phyloP scores from a whole-genome alignment of 2,797 vertebrate species.

The Buphagus erythrorhynchus region DNA sequence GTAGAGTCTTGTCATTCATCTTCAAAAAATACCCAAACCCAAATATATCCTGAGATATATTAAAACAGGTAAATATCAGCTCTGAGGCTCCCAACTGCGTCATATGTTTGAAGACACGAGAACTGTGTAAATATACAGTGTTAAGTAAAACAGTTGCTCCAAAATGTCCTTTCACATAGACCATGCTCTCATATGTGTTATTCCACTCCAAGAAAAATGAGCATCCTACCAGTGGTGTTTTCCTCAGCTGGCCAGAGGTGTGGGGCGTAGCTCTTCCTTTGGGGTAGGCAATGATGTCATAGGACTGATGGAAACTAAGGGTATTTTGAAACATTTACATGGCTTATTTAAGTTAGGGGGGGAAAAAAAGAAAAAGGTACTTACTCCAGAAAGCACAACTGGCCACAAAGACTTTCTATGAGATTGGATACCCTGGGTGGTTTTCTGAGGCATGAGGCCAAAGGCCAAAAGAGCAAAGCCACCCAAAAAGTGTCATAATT shows the following conservation, averaged over 20 bases:
- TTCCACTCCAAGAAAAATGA: conserved; percentile 34
- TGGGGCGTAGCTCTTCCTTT: not conserved
- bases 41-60: not conserved
- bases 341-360: not conserved
- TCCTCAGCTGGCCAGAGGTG: not conserved
- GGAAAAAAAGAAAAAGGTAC: not conserved
- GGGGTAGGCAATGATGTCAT: not conserved
- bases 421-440: conserved; percentile 36
- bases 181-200: not conserved
- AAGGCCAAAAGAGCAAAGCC: conserved; percentile 66
- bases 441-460: conserved; percentile 52
- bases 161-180: not conserved
- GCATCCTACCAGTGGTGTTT: not conserved
- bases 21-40: not conserved
- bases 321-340: conserved; percentile 3
- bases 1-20: not conserved
- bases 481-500: conserved; percentile 70
- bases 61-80: conserved; percentile 24
- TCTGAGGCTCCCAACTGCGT: not conserved
- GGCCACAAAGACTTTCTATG: conserved; percentile 40
- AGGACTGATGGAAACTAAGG: conserved; percentile 5
- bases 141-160: conserved; percentile 35
- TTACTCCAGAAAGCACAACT: conserved; percentile 13
- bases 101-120: not conserved
- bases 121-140: conserved; percentile 21